These are phyloP conservation scores for Xestia ashworthii DNA, from an alignment of 2,888 invertebrate genomes.

Conservation along the genomic window DNA sequence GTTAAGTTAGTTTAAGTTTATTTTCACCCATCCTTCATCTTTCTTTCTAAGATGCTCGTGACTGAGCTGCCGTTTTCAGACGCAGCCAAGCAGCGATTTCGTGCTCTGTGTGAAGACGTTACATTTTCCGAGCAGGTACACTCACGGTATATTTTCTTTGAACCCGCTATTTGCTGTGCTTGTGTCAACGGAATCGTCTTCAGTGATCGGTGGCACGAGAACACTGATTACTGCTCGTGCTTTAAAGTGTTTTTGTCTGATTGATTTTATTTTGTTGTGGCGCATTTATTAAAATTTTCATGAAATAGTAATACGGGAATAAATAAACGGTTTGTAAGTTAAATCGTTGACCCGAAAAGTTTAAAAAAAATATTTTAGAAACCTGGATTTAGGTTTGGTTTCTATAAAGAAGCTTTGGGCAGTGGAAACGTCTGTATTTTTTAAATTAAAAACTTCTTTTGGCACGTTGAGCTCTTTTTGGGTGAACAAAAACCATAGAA, in stretches of 20 bases:
- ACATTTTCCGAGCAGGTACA: constrained; percentile 21
- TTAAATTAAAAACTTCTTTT: no score
- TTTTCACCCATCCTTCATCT: neutral
- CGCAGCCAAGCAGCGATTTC: neutral
- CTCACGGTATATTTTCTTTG: constrained; percentile 21
- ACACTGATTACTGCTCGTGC: constrained; percentile 3
- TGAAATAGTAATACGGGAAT: neutral
- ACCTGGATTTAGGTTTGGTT: neutral
- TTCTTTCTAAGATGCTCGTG: neutral
- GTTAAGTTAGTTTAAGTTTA: neutral
- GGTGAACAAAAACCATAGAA: no score
- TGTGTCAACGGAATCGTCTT: constrained; percentile 27
- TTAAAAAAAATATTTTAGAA: no score
- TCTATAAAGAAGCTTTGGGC: neutral
- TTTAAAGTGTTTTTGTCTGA: constrained; percentile 2
- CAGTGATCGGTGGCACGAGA: constrained; percentile 25
- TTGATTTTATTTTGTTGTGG: neutral
- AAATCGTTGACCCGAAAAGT: no score
- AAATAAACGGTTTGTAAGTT: neutral
- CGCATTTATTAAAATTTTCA: constrained; percentile 9
- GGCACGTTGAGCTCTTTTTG: no score
- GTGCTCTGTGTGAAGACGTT: neutral
- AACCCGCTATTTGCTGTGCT: constrained; percentile 8
- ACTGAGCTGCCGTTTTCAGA: neutral
- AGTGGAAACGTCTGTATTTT: neutral